These are phyloP conservation scores for Seira sanloemensis DNA, from an alignment of 2,888 invertebrate genomes.

Conservation along the genomic window DNA sequence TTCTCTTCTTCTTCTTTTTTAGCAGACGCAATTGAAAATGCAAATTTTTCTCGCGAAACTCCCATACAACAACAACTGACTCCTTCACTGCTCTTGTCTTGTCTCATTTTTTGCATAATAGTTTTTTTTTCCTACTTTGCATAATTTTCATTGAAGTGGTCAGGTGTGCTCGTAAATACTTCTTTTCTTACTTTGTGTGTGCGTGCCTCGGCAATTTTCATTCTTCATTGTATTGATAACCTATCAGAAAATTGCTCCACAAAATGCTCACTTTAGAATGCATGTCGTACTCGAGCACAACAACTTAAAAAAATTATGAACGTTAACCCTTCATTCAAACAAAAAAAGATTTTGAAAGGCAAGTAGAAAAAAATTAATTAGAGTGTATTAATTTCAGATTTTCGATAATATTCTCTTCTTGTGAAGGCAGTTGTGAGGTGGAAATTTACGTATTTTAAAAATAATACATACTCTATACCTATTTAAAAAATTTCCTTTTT, in stretches of 20 bases:
- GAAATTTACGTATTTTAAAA: slow-evolving; percentile 11
- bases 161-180: slow-evolving; percentile 15
- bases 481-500: neutral
- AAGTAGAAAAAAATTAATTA: neutral
- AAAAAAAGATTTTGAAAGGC: neutral
- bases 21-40: slow-evolving; percentile 6
- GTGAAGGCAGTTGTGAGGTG: neutral
- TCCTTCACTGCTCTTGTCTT: too few species aligned
- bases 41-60: neutral
- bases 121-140: slow-evolving; percentile 6
- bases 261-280: neutral
- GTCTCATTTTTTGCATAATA: slow-evolving; percentile 11
- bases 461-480: neutral
- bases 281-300: neutral
- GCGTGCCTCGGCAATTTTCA: neutral
- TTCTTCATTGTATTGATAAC: neutral
- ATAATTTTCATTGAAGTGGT: neutral
- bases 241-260: neutral
- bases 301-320: neutral
- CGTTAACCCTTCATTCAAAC: too few species aligned
- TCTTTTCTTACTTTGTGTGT: neutral
- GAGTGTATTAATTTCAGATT: neutral
- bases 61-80: neutral
- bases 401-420: neutral
- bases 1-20: too few species aligned